phyloP scores from a whole-genome alignment of 2,113 vertebrate genomes.

The Oreochromis spilurus region DNA sequence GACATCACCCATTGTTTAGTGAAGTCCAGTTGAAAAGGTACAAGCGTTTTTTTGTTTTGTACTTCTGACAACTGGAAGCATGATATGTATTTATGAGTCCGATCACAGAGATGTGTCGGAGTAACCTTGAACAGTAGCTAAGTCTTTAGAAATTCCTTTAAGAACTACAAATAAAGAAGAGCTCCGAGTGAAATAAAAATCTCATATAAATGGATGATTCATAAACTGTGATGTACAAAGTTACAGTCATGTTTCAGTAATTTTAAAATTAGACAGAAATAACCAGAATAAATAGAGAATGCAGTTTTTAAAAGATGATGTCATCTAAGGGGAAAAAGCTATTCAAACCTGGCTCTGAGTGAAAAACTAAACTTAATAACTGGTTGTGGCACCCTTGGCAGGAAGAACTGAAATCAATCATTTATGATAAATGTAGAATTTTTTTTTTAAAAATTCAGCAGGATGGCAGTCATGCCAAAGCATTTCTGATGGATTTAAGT shows the following conservation, averaged over 20 bases:
- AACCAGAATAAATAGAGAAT: rapidly evolving
- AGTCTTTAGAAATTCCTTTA: not conserved
- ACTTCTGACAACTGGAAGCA: not conserved
- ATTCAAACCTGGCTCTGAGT: not conserved
- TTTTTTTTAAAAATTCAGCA: not conserved
- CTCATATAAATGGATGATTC: not conserved
- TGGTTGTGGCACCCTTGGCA: not conserved
- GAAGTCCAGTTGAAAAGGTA: not conserved
- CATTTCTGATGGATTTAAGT: not conserved
- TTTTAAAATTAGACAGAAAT: not conserved
- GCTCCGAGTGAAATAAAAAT: not conserved
- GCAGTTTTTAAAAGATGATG: not conserved
- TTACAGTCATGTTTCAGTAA: not conserved
- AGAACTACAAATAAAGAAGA: not conserved
- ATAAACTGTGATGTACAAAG: not conserved
- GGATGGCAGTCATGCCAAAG: not conserved
- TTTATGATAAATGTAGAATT: not conserved
- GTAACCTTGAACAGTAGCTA: not conserved
- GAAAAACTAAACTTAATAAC: not conserved
- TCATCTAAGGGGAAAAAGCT: rapidly evolving
- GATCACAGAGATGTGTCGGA: not conserved
- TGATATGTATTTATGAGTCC: not conserved
- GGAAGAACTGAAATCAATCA: not conserved
- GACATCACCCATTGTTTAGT: not conserved
- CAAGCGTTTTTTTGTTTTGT: rapidly evolving